phyloP scores from a whole-genome alignment of 2,797 vertebrate species.

The Notolepis coatsorum region DNA sequence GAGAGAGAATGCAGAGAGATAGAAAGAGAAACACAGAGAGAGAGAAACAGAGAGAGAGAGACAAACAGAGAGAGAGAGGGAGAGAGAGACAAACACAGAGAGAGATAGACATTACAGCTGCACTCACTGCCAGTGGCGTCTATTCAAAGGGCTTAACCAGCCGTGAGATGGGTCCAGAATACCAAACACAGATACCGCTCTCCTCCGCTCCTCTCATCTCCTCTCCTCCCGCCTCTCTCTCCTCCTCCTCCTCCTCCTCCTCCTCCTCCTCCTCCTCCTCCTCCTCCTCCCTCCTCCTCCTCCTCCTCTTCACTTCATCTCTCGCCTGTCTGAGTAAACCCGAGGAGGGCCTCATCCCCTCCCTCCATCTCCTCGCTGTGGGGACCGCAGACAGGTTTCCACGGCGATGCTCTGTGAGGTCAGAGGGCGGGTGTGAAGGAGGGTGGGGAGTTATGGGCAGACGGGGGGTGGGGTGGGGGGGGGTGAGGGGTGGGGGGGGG shows the following conservation, averaged over 20 bases:
- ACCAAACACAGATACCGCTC: slow-evolving; percentile 88
- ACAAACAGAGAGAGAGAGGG: slow-evolving; percentile 50
- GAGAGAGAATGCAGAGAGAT: neutral
- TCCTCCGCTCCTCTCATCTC: slow-evolving; percentile 65
- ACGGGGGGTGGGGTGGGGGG: slow-evolving; percentile 72
- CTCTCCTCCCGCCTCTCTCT: slow-evolving; percentile 8
- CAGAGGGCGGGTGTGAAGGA: slow-evolving; percentile 94
- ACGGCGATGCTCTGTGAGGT: slow-evolving; percentile 93
- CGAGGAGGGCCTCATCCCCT: slow-evolving; percentile 41
- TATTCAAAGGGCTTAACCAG: slow-evolving; percentile 99
- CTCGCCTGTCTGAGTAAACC: slow-evolving; percentile 12
- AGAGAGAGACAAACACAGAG: slow-evolving; percentile 88
- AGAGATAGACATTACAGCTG: slow-evolving; percentile 89
- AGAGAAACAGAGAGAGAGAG: slow-evolving; percentile 8
- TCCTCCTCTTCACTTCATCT: slow-evolving; percentile 37
- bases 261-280: slow-evolving; percentile 13
- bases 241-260: slow-evolving; percentile 13
- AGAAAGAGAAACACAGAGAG: neutral
- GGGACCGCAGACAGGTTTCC: slow-evolving; percentile 87
- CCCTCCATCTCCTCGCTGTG: slow-evolving; percentile 77
- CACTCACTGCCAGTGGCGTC: slow-evolving; percentile 89
- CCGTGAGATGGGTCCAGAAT: slow-evolving; percentile 93
- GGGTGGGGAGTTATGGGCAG: slow-evolving; percentile 82
- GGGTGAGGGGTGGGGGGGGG: slow-evolving; percentile 79
- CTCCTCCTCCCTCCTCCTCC: slow-evolving; percentile 5